Evolutionary conservation across 2,113 vertebrate genomes (phyloP).

Genomic region (Microtus oregoni): DNA sequence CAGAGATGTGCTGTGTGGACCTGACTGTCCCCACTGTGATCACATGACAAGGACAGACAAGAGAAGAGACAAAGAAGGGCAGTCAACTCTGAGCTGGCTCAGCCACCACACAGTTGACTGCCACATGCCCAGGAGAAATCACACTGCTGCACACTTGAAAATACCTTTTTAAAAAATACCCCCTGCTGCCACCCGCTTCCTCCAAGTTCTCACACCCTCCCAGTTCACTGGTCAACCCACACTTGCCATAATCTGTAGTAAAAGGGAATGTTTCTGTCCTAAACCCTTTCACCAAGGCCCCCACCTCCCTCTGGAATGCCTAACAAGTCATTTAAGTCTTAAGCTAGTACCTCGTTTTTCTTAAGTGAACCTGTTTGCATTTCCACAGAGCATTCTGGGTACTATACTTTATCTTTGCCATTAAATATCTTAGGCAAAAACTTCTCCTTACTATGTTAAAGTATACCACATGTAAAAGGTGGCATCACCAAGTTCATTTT

Average conservation of each 20-base stretch:
- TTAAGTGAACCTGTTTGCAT: background rate
- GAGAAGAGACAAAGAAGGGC: no score
- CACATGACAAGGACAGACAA: background rate
- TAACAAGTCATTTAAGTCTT: background rate
- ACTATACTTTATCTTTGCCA: conserved; percentile 16
- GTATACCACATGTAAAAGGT: background rate
- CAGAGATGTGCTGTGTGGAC: background rate
- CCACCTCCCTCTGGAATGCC: background rate
- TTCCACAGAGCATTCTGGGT: background rate
- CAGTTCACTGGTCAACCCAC: background rate
- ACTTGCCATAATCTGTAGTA: background rate
- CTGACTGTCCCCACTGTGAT: background rate
- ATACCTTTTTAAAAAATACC: background rate
- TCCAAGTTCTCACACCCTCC: background rate
- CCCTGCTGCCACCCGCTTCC: background rate
- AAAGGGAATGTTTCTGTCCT: background rate
- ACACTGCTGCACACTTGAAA: background rate
- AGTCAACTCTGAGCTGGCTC: background rate
- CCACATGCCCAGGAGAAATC: background rate
- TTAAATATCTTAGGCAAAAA: conserved; percentile 16
- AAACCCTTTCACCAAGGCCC: background rate
- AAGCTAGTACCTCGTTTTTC: background rate
- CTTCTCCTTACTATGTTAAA: background rate
- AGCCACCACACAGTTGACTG: background rate
- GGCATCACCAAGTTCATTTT: background rate